phyloP scores from a whole-genome alignment of 2,113 vertebrate species.

The Gymnarchus niloticus region DNA sequence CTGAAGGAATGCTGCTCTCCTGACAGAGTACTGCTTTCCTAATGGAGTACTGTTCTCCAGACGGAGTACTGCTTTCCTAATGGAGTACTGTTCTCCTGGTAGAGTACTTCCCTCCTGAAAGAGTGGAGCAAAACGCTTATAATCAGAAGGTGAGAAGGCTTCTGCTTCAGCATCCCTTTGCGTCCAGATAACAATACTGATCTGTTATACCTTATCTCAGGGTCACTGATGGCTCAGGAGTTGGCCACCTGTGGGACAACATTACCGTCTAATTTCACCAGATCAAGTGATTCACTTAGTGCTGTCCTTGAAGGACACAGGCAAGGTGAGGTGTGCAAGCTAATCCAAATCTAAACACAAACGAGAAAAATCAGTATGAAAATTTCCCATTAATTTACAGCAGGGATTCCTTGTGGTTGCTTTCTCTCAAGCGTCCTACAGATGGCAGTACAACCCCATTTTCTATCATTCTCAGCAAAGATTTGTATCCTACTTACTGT shows the following conservation, averaged over 20 bases:
- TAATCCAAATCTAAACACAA: neutral
- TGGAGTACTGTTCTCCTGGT: no score
- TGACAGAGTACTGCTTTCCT: no score
- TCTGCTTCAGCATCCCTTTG: neutral
- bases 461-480: neutral
- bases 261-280: neutral
- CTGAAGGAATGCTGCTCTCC: no score
- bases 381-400: neutral
- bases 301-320: neutral
- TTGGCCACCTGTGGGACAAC: neutral
- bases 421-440: constrained; percentile 18
- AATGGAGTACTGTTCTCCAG: no score
- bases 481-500: neutral
- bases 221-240: neutral
- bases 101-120: no score
- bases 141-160: no score
- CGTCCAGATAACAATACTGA: neutral
- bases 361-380: neutral
- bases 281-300: neutral
- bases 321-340: neutral
- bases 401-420: neutral
- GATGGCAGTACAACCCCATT: constrained; percentile 33
- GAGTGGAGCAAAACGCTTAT: no score
- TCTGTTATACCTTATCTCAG: constrained; percentile 6
- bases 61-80: no score